Base-by-base conservation (phyloP, 2,888 invertebrate genomes). In the Drosophila borborema region DNA sequence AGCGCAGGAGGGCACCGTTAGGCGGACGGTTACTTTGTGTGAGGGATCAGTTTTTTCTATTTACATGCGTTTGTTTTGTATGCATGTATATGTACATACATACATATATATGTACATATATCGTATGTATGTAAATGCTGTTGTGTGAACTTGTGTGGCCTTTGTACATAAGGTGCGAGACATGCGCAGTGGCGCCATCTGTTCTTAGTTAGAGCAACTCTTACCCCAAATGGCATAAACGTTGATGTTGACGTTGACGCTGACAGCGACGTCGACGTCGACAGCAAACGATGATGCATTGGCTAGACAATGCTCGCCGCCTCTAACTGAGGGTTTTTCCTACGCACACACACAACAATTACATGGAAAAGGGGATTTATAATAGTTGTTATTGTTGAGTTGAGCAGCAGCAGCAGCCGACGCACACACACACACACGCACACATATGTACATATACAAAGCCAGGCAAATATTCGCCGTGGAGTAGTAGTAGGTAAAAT, bases 1-100 rank as follows among this genome's bases (percentile, higher is more conserved):
- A 72, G 49, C 61, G 48, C 23, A 43, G 40, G 23, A 62, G 51
- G 86, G 81, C 67, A 83, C 89, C 86, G 84, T 83, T 88, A 88
- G 80, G 66, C 79, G 53, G 38, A 34, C 38, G 55, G 46, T 60
- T 45, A 68, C 46, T 48, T 72, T 70, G 70, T 77, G 81, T 72
- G 76, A 82, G 90, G 85, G 85, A 86, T 89, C 90, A 89, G 85
- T 84, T 79, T 78, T 76, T 81, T 68, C 62, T 66, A 76, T 74
- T 72, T 74, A 66, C 64, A 82, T 59, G 70, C 48, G 46, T 67
- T 65, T 64, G 69, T 51, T 55, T 71, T 53, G 46, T 49, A 61
- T 64, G 61, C 36, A 55, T 45, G 12, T 1, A 28, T 28, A 28
- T 3, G 3, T 28, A 28, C 1, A 28, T 28, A 6, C 28, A 3